Evolutionary conservation across 2,113 vertebrate species (phyloP), one percentile per base, ranked within the genome.

Genomic region (Sinocyclocheilus rhinocerous): DNA sequence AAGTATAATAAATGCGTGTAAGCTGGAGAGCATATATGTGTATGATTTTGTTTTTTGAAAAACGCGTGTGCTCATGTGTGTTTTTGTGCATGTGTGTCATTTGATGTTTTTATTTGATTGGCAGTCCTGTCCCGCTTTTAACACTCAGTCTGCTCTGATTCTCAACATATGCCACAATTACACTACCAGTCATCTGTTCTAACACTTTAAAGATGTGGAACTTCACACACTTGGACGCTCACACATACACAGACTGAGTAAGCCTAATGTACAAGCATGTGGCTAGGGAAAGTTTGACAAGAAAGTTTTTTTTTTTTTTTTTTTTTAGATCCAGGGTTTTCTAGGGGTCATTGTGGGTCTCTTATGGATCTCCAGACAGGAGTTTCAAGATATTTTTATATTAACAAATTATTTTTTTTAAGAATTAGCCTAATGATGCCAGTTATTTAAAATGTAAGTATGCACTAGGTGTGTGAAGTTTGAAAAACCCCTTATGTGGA

Each of bases 141-240:
- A 83, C 65, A 84, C 81, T 73, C 52, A 39, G 52, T 15, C 45
- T 84, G 45, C 45, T 82, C 24, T 82, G 45, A 82, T 82, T 82
- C 81, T 59, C 82, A 84, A 73, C 82, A 84, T 18, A 75, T 84
- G 82, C 52, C 63, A 61, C 77, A 86, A 72, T 80, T 86, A 72
- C 69, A 72, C 80, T 86, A 85, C 80, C 45, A 81, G 85, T 83
- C 81, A 67, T 90, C 83, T 72, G 69, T 90, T 72, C 55, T 85
- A 87, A 90, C 85, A 50, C 50, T 85, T 84, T 88, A 89, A 90
- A 90, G 87, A 90, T 88, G 90, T 86, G 39, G 50, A 75, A 65
- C 85, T 76, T 82, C 67, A 45, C 50, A 72, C 72, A 65, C 61
- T 70, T 85, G 45, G 33, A 36, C n/a, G 59, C 22, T 52, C n/a